Evolutionary conservation across 2,113 vertebrate species (phyloP).

Genomic region (Tupaia chinensis): DNA sequence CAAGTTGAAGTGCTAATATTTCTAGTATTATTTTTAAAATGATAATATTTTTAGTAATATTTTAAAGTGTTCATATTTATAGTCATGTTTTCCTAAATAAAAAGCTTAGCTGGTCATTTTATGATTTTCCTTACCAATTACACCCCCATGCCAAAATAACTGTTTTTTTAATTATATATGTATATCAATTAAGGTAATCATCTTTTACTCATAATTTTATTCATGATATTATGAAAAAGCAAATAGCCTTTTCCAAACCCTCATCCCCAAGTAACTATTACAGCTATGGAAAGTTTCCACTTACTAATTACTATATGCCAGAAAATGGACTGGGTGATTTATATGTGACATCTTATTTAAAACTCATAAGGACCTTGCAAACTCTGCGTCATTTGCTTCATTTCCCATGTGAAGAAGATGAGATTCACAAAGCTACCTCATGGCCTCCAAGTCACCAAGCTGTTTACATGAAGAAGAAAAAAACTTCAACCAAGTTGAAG

Average conservation of each 20-base stretch:
- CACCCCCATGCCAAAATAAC: neutral
- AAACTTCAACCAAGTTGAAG: too few species aligned
- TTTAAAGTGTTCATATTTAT: neutral
- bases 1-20: too few species aligned
- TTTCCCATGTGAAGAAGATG: conserved; percentile 14
- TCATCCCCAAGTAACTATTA: neutral
- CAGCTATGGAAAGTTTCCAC: neutral
- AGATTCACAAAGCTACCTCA: conserved; percentile 4
- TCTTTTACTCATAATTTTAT: neutral
- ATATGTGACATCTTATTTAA: neutral
- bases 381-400: neutral
- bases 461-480: neutral
- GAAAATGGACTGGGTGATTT: neutral
- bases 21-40: too few species aligned
- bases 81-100: neutral
- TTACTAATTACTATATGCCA: conserved; percentile 23
- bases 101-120: neutral
- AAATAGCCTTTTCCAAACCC: conserved; percentile 37
- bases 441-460: neutral
- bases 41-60: too few species aligned
- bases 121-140: neutral
- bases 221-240: conserved; percentile 6
- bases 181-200: neutral
- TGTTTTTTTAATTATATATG: neutral
- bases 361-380: neutral